These are phyloP conservation scores for Rattus rattus DNA, from an alignment of 2,113 vertebrate species.

Conservation along the genomic window DNA sequence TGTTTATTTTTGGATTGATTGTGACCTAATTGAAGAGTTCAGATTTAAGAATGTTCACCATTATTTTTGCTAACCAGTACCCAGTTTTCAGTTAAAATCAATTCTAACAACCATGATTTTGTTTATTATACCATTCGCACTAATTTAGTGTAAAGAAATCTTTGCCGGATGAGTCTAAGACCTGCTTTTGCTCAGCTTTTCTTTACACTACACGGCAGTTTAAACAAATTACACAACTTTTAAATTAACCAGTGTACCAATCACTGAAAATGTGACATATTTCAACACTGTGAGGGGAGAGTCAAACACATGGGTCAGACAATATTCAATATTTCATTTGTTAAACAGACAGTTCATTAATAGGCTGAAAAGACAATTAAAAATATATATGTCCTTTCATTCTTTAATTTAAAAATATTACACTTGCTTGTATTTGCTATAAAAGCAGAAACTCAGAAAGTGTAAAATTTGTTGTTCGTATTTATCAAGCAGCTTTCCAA, in stretches of 20 bases:
- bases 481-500: constrained; percentile 22
- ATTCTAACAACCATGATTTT: constrained; percentile 17
- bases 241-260: background rate
- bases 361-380: background rate
- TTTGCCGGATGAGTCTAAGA: background rate
- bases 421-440: background rate
- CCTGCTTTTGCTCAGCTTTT: background rate
- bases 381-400: background rate
- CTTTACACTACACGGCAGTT: background rate
- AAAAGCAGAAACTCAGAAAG: constrained; percentile 17
- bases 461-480: background rate
- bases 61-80: constrained; percentile 13
- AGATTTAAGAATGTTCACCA: constrained; percentile 38
- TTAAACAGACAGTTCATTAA: background rate
- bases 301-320: constrained; percentile 7
- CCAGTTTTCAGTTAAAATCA: background rate
- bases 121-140: background rate
- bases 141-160: constrained; percentile 50
- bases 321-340: background rate
- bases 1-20: background rate
- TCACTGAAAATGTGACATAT: constrained; percentile 13
- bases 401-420: background rate
- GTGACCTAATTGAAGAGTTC: background rate
- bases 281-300: background rate
- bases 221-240: background rate